These are phyloP conservation scores for Thalassoma bifasciatum DNA, from an alignment of 2,113 vertebrate species.

Conservation along the genomic window DNA sequence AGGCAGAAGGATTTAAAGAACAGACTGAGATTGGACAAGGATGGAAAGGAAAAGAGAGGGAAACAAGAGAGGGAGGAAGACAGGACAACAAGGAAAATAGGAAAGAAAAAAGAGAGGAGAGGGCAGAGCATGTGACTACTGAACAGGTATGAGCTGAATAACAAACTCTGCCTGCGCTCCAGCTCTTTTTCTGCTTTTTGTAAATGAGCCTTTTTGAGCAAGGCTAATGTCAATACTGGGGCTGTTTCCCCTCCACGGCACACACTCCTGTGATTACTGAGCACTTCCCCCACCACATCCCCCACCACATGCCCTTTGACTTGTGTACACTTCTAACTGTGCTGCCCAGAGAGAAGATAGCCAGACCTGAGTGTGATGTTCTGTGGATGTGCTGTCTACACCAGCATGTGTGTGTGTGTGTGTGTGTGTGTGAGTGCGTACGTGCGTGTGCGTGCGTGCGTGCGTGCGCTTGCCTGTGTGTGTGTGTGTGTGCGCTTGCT, in stretches of 20 bases:
- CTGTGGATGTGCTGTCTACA: background rate
- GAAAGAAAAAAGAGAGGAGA: constrained; percentile 13
- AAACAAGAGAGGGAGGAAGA: background rate
- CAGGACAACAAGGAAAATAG: background rate
- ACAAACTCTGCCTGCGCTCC: constrained; percentile 65
- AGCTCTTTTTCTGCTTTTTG: constrained; percentile 9
- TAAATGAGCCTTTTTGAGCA: constrained; percentile 60
- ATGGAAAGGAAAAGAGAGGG: background rate
- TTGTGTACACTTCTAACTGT: constrained; percentile 22
- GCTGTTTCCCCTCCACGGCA: constrained; percentile 40
- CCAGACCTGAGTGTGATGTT: background rate
- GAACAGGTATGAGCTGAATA: constrained; percentile 78
- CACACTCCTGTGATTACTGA: constrained; percentile 42
- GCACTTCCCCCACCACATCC: constrained; percentile 35
- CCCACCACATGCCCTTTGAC: constrained; percentile 60
- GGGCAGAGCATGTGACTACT: constrained; percentile 44
- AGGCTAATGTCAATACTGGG: constrained; percentile 47
- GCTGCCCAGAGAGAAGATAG: constrained; percentile 2
- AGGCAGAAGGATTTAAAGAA: background rate
- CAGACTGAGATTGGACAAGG: too few relatives aligned
- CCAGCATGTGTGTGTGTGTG: too few relatives aligned
- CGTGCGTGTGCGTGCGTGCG: too few relatives aligned
- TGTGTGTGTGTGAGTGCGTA: too few relatives aligned
- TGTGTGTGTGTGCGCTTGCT: too few relatives aligned
- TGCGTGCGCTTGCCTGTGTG: too few relatives aligned